phyloP scores from a whole-genome alignment of 2,797 vertebrate species.

The Microchirus variegatus region DNA sequence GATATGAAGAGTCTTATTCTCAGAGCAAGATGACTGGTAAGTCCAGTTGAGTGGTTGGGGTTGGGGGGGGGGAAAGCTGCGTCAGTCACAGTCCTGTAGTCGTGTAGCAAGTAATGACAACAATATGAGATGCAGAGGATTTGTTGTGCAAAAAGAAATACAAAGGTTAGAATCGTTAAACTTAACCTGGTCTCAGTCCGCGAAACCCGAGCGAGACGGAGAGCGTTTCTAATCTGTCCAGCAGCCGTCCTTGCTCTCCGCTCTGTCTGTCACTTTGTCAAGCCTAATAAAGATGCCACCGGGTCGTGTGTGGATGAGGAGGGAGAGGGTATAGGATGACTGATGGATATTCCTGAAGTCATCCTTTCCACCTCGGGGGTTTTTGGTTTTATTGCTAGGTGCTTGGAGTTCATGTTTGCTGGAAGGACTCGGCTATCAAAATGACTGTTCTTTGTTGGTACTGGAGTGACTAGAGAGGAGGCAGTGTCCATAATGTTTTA shows the following conservation, averaged over 20 bases:
- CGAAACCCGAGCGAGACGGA: constrained; percentile 65
- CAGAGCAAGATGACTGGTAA: constrained; percentile 51
- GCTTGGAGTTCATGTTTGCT: constrained; percentile 29
- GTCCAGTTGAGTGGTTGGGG: constrained; percentile 29
- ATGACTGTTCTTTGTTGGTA: background rate
- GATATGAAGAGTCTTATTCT: constrained; percentile 52
- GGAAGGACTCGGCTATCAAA: constrained; percentile 12
- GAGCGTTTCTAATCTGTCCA: constrained; percentile 65
- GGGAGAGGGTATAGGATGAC: constrained; percentile 58
- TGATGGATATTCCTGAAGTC: constrained; percentile 73
- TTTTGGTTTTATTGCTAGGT: constrained; percentile 36
- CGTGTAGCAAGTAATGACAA: constrained; percentile 15
- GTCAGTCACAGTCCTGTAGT: background rate
- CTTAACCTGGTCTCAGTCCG: constrained; percentile 42
- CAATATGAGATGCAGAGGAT: constrained; percentile 28
- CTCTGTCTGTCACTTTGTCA: constrained; percentile 68
- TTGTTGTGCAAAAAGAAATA: constrained; percentile 46
- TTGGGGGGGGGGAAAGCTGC: background rate
- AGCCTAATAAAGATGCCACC: constrained; percentile 75
- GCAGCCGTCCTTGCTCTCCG: constrained; percentile 47
- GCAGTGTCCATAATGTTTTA: background rate
- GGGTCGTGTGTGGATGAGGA: constrained; percentile 54
- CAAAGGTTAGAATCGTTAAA: constrained; percentile 57
- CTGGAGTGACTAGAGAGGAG: constrained; percentile 4
- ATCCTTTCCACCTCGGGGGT: constrained; percentile 14